A percentile compares a stretch with the other conserved stretches of the same genome.
These are phyloP conservation scores for Sarotherodon lohbergeri DNA, from an alignment of 2,113 vertebrate species.

Conservation along the genomic window DNA sequence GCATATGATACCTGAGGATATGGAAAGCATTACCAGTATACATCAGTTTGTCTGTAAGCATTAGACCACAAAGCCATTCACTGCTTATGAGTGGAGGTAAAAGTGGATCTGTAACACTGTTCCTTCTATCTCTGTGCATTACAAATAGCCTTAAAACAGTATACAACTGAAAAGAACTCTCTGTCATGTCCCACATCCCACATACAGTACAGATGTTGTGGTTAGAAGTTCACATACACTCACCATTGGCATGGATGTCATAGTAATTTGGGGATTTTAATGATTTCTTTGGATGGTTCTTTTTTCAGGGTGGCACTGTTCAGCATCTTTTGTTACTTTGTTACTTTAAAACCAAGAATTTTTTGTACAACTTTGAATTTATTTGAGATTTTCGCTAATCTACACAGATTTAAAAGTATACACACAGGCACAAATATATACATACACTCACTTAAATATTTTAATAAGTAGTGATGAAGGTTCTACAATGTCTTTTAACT, in stretches of 20 bases:
- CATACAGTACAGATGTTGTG: background rate
- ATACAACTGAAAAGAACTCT: background rate
- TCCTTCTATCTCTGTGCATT: background rate
- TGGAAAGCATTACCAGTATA: background rate
- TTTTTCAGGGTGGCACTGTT: background rate
- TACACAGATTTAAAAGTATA: background rate
- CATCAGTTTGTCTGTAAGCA: background rate
- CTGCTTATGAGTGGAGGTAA: background rate
- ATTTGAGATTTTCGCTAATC: rapidly evolving
- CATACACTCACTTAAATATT: background rate
- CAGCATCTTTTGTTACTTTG: background rate
- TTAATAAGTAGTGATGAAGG: background rate
- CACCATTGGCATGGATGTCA: background rate
- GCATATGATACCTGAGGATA: background rate
- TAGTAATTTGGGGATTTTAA: background rate
- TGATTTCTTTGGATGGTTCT: background rate
- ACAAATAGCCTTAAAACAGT: background rate
- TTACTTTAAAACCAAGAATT: background rate
- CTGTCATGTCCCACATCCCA: background rate
- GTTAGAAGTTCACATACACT: background rate
- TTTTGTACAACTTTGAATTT: background rate
- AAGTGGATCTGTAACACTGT: background rate
- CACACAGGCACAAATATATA: background rate
- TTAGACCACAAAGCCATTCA: background rate
- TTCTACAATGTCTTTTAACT: background rate